phyloP scores from a whole-genome alignment of 2,113 vertebrate species.

The Burhinus oedicnemus region DNA sequence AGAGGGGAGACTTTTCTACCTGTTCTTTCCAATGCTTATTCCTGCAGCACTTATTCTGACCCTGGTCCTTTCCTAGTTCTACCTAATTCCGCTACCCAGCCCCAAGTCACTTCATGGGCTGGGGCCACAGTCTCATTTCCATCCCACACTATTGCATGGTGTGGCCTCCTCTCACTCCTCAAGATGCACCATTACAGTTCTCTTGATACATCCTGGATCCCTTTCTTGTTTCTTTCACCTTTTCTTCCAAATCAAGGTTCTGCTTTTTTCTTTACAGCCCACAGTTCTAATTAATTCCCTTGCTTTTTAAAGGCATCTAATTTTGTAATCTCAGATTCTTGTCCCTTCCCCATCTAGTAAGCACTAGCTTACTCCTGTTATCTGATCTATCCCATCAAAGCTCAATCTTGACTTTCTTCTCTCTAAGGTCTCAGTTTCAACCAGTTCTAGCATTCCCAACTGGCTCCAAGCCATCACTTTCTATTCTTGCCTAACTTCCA shows the following conservation, averaged over 20 bases:
- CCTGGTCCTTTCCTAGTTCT: neutral
- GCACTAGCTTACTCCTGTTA: neutral
- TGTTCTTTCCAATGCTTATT: neutral
- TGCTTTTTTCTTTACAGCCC: neutral
- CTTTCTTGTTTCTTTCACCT: neutral
- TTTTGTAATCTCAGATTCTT: neutral
- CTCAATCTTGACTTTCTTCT: neutral
- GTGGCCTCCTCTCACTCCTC: neutral
- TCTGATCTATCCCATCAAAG: neutral
- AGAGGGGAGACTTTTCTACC: neutral
- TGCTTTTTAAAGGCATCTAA: neutral
- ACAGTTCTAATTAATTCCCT: neutral
- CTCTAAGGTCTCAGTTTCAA: neutral
- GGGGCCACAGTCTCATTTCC: neutral
- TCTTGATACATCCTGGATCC: neutral
- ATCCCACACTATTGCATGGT: neutral
- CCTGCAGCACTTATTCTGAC: neutral
- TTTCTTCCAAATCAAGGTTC: neutral
- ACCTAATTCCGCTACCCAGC: neutral
- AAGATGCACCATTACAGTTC: neutral
- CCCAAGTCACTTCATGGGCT: neutral
- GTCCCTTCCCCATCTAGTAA: neutral
- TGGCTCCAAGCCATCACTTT: neutral
- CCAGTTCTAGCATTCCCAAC: neutral
- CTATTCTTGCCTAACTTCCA: neutral